These are phyloP conservation scores for Sinonovacula constricta DNA, from an alignment of 1,140 invertebrate species.

Conservation along the genomic window DNA sequence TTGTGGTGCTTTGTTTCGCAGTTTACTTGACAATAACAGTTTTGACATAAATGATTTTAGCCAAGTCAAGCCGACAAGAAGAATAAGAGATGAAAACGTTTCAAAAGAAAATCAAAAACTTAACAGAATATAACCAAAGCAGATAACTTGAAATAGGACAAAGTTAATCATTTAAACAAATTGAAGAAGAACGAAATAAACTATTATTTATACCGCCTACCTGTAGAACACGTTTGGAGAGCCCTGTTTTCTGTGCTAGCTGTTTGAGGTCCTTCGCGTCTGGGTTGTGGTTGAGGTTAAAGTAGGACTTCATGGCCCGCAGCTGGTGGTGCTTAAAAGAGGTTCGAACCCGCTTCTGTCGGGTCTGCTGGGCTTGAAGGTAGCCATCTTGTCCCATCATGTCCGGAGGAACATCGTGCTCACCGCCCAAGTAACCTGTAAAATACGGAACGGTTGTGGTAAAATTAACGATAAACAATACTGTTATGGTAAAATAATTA, in stretches of 20 bases:
- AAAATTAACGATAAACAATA: no score
- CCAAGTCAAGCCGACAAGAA: no score
- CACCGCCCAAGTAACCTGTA: slow-evolving; percentile 40
- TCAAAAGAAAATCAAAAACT: neutral
- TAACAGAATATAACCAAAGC: neutral
- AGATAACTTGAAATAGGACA: no score
- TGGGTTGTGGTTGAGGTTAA: slow-evolving; percentile 98
- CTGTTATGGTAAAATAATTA: no score
- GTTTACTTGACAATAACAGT: no score
- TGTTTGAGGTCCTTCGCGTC: slow-evolving; percentile 98
- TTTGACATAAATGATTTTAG: no score
- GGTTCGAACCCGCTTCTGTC: slow-evolving; percentile 95
- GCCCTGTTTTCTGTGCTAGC: slow-evolving; percentile 96
- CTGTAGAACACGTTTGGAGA: slow-evolving; percentile 98
- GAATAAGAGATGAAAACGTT: neutral
- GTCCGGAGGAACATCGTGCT: slow-evolving; percentile 27
- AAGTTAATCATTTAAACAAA: neutral
- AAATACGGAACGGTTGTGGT: no score
- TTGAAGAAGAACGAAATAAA: neutral
- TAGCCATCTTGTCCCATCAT: slow-evolving; percentile 41
- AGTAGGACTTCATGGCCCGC: slow-evolving; percentile 98
- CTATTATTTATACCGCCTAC: slow-evolving; percentile 81
- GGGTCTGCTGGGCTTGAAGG: slow-evolving; percentile 53
- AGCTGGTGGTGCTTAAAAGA: slow-evolving; percentile 99
- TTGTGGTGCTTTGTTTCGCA: no score